Base-by-base conservation (phyloP, 2,888 invertebrate genomes). In the Pomacea canaliculata region DNA sequence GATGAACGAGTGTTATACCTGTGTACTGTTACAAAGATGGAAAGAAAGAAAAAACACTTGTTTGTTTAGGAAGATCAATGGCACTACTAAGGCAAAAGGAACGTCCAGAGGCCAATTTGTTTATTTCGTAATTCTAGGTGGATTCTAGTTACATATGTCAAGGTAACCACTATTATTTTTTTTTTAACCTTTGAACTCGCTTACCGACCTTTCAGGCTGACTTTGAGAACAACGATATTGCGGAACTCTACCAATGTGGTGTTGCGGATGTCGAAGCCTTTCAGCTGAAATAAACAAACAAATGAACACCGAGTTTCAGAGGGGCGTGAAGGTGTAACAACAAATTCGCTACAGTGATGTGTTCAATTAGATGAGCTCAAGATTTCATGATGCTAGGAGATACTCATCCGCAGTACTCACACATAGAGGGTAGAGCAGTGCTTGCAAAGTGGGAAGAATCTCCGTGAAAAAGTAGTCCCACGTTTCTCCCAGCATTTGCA, bases 401-500 rank as follows among this genome's bases (percentile, higher is more conserved):
- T 10, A 56, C 1, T 56, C 51, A 56, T 4, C 51, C 51, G 51
- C 51, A 1, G 13, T 10, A 78, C 79, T 70, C 76, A 79, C 80
- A 12, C 76, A 62, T 16, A 88, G 78, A 48, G 87, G 85, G 73
- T 85, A 85, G 16, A 89, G 79, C 48, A 88, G 79, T 2, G 87
- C 85, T 70, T 87, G 86, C 62, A 88, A 74, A 0, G 79, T 79
- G 0, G 88, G 87, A 27, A 89, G 81, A 16, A 87, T 86, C 70
- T 87, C 85, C 48, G 79, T 80, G 79, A 85, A 87, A 76, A 89
- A 86, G 70, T 86, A 86, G 70, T 85, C 83, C 89, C 89, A 89
- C n/a, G 85, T 84, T 70, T 89, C 87, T 23, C 85, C 84, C 56
- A 89, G 79, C 67, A 84, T 83, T 27, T 80, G 78, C 37, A 89